phyloP scores from a whole-genome alignment of 2,797 vertebrate species.

The Meriones psammophilus region DNA sequence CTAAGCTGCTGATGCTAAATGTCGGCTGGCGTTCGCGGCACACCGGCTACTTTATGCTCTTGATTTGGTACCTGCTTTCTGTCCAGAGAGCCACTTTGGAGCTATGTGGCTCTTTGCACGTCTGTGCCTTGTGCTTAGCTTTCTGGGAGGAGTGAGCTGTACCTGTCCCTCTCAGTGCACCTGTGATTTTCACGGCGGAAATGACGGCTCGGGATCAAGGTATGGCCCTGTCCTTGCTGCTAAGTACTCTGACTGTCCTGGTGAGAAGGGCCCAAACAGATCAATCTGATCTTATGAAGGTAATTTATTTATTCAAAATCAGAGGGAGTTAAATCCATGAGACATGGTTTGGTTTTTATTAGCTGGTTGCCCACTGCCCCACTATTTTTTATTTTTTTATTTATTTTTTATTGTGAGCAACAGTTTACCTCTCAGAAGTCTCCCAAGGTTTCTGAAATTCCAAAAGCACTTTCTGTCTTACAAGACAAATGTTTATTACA shows the following conservation, averaged over 20 bases:
- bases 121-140: conserved; percentile 89
- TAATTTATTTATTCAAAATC: conserved; percentile 17
- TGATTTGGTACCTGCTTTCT: conserved; percentile 78
- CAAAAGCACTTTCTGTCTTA: not conserved
- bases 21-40: conserved; percentile 75
- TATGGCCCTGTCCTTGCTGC: conserved; percentile 84
- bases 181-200: conserved; percentile 92
- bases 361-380: not conserved
- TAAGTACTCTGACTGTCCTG: not conserved
- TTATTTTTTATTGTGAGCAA: not conserved
- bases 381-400: conserved; percentile 4
- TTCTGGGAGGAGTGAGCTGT: conserved; percentile 86
- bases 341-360: not conserved
- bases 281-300: conserved; percentile 44
- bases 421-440: not conserved
- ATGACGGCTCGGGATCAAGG: conserved; percentile 93
- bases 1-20: conserved; percentile 89
- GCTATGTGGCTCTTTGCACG: conserved; percentile 91
- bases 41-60: conserved; percentile 69
- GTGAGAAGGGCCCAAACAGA: not conserved
- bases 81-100: conserved; percentile 78
- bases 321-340: not conserved
- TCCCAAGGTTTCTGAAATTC: not conserved
- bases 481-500: not conserved
- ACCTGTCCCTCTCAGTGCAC: conserved; percentile 97